These are phyloP conservation scores for Sialia sialis DNA, from an alignment of 2,113 vertebrate genomes.

Conservation along the genomic window DNA sequence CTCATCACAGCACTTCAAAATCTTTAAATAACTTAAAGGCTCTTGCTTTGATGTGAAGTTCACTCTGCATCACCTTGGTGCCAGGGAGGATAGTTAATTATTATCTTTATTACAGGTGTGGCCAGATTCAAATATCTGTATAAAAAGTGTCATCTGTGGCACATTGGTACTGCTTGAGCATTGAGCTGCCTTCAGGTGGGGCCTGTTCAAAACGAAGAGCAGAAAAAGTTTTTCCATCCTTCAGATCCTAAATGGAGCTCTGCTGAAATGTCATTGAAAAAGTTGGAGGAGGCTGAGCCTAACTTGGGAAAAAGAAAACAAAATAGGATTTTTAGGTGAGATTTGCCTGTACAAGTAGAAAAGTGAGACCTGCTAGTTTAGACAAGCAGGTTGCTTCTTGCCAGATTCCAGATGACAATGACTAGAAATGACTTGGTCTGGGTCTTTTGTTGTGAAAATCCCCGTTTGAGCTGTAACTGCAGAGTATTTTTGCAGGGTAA, in stretches of 20 bases:
- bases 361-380: not conserved
- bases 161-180: not conserved
- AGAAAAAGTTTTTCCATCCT: not conserved
- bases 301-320: not conserved
- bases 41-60: not conserved
- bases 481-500: not conserved
- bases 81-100: not conserved
- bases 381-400: not conserved
- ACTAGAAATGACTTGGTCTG: not conserved
- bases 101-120: not conserved
- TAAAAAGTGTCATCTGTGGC: not conserved
- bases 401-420: not conserved
- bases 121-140: not conserved
- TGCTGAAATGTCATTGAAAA: not conserved
- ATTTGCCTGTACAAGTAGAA: not conserved
- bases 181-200: not conserved
- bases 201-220: not conserved
- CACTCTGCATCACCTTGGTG: not conserved
- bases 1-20: not conserved
- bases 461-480: not conserved
- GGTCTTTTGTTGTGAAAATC: not conserved
- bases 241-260: not conserved
- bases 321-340: not conserved
- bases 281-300: not conserved
- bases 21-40: not conserved